Percentiles rank a stretch among this genome's conserved stretches.
These are phyloP conservation scores for Thumatha senex DNA, from an alignment of 2,888 invertebrate genomes.

Conservation along the genomic window DNA sequence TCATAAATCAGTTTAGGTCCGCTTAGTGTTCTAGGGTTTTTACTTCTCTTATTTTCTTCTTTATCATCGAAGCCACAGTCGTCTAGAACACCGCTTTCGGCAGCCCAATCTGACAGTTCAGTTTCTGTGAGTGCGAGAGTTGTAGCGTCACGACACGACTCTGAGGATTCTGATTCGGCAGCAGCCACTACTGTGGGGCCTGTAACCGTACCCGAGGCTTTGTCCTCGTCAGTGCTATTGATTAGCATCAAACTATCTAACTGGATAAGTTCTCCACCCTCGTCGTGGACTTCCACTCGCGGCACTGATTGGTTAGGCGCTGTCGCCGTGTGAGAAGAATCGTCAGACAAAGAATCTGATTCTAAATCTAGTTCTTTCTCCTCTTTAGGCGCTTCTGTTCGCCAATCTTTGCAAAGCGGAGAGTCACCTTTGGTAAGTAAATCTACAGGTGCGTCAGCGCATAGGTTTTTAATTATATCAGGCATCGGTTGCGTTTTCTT, in stretches of 20 bases:
- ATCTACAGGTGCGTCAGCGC: slow-evolving; percentile 66
- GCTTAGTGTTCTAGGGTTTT: slow-evolving; percentile 63
- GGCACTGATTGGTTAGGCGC: slow-evolving; percentile 83
- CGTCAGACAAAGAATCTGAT: slow-evolving; percentile 82
- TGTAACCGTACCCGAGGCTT: slow-evolving; percentile 54
- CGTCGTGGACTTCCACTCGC: slow-evolving; percentile 88
- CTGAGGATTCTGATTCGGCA: slow-evolving; percentile 79
- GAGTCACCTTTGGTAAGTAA: slow-evolving; percentile 64
- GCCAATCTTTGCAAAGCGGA: slow-evolving; percentile 62
- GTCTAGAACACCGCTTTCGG: slow-evolving; percentile 90
- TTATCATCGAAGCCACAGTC: slow-evolving; percentile 84
- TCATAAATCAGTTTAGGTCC: slow-evolving; percentile 68
- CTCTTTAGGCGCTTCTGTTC: slow-evolving; percentile 76
- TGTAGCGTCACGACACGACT: slow-evolving; percentile 87
- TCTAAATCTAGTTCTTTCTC: slow-evolving; percentile 78
- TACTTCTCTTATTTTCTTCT: slow-evolving; percentile 56
- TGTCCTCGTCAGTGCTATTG: slow-evolving; percentile 56
- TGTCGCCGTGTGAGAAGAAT: slow-evolving; percentile 67
- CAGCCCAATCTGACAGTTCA: slow-evolving; percentile 95
- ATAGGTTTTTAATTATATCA: slow-evolving; percentile 81
- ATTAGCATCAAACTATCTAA: slow-evolving; percentile 84
- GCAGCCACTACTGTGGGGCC: slow-evolving; percentile 68
- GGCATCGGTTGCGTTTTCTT: slow-evolving; percentile 83
- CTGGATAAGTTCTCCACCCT: slow-evolving; percentile 86
- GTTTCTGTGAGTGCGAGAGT: slow-evolving; percentile 92